Evolutionary conservation across 2,888 invertebrate genomes (phyloP).

Genomic region (Orthonychiurus folsomi): DNA sequence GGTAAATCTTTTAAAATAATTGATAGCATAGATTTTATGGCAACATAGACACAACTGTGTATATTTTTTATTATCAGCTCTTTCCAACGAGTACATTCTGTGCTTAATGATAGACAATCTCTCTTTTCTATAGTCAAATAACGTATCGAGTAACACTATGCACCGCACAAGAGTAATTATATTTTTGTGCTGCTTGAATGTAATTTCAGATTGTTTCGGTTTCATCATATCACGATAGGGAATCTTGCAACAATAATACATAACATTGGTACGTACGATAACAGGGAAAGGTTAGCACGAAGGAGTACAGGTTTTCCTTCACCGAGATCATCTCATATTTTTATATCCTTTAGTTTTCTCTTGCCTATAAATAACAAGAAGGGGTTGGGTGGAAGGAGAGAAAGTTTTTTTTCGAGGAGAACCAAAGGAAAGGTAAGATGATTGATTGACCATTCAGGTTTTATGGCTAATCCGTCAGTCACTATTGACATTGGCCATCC

Average conservation of each 20-base stretch:
- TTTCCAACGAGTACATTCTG: neutral
- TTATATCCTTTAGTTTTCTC: too few relatives aligned
- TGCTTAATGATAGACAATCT: neutral
- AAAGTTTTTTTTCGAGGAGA: too few relatives aligned
- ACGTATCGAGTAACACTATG: neutral
- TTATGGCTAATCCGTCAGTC: constrained; percentile 1
- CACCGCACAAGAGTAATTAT: neutral
- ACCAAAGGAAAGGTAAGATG: neutral
- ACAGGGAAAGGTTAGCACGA: too few relatives aligned
- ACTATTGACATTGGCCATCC: neutral
- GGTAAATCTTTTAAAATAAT: neutral
- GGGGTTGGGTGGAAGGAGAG: too few relatives aligned
- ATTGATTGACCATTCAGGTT: neutral
- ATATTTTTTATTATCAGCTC: neutral
- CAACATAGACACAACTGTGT: neutral
- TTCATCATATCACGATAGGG: neutral
- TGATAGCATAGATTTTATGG: neutral
- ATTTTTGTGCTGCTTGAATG: neutral
- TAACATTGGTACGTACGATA: too few relatives aligned
- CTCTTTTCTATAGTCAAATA: neutral
- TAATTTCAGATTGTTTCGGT: neutral
- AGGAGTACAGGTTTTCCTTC: too few relatives aligned
- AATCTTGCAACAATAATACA: too few relatives aligned
- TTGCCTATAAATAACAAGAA: too few relatives aligned
- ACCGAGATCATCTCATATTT: too few relatives aligned